Evolutionary conservation across 1,140 invertebrate species (phyloP).

Genomic region (Papilio aristodemus): DNA sequence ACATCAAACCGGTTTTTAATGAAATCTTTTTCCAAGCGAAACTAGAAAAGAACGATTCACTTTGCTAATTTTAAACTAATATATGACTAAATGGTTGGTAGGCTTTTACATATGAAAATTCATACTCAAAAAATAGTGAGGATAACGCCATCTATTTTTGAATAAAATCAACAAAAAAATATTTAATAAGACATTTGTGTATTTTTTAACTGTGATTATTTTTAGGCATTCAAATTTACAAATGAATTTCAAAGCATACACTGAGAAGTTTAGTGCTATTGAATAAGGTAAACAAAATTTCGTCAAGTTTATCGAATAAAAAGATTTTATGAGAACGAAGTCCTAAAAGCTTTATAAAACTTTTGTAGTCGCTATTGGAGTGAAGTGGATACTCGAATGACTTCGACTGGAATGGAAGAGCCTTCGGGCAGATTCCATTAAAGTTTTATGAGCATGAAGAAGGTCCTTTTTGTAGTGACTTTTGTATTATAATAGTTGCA

Average conservation of each 20-base stretch:
- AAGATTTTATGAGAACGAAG: background rate
- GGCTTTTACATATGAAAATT: no score
- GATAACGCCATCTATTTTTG: background rate
- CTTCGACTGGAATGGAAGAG: constrained; percentile 16
- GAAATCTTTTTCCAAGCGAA: background rate
- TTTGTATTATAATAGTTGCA: background rate
- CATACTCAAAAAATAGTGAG: background rate
- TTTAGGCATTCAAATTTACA: no score
- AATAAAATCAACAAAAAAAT: background rate
- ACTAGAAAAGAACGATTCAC: background rate
- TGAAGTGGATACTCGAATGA: constrained; percentile 19
- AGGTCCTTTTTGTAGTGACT: background rate
- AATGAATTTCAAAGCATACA: no score
- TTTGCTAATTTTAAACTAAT: background rate
- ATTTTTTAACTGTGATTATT: no score
- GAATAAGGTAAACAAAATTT: background rate
- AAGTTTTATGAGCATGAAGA: constrained; percentile 25
- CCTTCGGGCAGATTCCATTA: constrained; percentile 27
- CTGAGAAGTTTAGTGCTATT: background rate
- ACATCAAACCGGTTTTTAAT: background rate
- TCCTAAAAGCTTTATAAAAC: constrained; percentile 28
- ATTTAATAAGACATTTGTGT: background rate
- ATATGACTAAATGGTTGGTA: background rate
- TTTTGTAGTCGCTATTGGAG: constrained; percentile 17
- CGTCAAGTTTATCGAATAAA: background rate